Evolutionary conservation across 2,113 vertebrate species (phyloP).

Genomic region (Tinamus guttatus): DNA sequence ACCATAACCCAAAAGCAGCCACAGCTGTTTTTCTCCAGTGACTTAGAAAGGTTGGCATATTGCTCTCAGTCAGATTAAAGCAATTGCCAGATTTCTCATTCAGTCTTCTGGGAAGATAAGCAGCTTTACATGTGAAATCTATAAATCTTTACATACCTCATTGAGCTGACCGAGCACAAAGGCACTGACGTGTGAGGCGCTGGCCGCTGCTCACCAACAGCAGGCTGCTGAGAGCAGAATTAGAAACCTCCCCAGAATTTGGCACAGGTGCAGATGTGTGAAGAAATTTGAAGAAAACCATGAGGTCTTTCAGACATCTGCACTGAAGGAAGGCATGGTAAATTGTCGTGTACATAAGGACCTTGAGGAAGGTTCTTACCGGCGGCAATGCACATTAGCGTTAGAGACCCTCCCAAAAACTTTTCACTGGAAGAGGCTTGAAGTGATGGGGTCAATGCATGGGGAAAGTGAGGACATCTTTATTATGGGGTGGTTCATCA

Average conservation of each 20-base stretch:
- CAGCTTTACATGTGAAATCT: background rate
- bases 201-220: background rate
- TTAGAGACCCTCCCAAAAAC: background rate
- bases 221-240: fast-evolving
- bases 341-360: background rate
- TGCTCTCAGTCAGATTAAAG: background rate
- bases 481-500: background rate
- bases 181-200: fast-evolving
- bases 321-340: background rate
- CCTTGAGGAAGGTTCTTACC: too few species aligned
- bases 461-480: background rate
- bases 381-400: background rate
- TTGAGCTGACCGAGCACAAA: background rate
- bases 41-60: background rate
- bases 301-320: background rate
- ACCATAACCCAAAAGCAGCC: background rate
- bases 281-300: background rate
- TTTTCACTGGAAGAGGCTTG: background rate
- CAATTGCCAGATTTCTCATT: background rate
- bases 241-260: background rate
- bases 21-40: fast-evolving
- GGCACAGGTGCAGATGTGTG: fast-evolving
- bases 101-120: background rate
- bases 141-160: background rate
- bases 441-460: background rate